Base-by-base conservation (phyloP, 2,888 invertebrate genomes). In the Rotaria socialis region DNA sequence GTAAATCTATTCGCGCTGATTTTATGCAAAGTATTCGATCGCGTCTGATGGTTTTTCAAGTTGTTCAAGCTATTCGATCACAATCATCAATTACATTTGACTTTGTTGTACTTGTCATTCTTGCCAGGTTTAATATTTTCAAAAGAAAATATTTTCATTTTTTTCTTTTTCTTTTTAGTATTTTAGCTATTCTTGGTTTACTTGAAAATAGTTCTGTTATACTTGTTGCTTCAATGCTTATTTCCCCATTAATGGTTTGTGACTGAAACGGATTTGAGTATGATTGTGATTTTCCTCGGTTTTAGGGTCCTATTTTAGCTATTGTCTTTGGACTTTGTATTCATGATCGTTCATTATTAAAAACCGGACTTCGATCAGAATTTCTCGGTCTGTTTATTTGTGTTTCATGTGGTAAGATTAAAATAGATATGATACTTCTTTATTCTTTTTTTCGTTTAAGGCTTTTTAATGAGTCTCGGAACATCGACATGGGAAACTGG, bases 191-290 rank as follows among this genome's bases (percentile, higher is more conserved):
- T 4, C 92, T 95, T 88, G 95, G 95, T 2, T 91, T 95, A 87
- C 93, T 94, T 16, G 95, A 95, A 90, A 93, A 94, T 89, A 94
- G 94, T 88, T 94, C 94, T 11, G 94, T 95, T 19, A 93, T 94
- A 87, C 91, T 95, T 74, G 94, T 95, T 11, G 94, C 94, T 85
- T 94, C 94, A 89, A 95, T 95, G 94, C 92, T 95, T 35, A 94
- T 95, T 87, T 95, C 94, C 0, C 95, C 95, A 0, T 92, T 95
- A 75, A 94, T 95, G 94, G 94, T 94, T 89, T 88, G 89, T 87
- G 35, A 22, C 16, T 56, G 55, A 55, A 55, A 55, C 4, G 55
- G 58, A 52, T 52, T 4, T 8, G 8, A 2, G 52, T 16, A 35
- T 52, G 11, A 52, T 52, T 11, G 14, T 16, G 16, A 11, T 52